Evolutionary conservation across 2,888 invertebrate genomes (phyloP).

Genomic region (Prenolepis imparis): DNA sequence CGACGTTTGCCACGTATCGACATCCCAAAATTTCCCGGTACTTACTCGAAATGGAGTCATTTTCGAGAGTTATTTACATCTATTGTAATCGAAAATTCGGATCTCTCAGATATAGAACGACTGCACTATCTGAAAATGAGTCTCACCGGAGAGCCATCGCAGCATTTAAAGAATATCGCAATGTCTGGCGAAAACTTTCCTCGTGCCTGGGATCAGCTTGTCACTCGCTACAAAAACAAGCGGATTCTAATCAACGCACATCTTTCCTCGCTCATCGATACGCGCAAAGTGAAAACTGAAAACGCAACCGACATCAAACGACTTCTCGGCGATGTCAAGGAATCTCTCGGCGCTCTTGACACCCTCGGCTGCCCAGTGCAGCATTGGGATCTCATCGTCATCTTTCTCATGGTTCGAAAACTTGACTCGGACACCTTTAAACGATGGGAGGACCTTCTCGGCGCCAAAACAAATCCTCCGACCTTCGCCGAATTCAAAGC

Average conservation of each 20-base stretch:
- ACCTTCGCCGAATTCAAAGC: too few relatives aligned
- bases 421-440: too few relatives aligned
- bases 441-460: too few relatives aligned
- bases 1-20: neutral
- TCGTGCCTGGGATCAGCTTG: neutral
- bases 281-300: neutral
- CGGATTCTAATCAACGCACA: neutral
- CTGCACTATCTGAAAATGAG: neutral
- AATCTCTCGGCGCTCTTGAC: too few relatives aligned
- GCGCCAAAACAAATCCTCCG: too few relatives aligned
- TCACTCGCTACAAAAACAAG: neutral
- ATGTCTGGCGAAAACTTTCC: neutral
- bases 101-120: neutral
- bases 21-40: neutral
- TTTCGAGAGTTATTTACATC: neutral
- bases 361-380: too few relatives aligned
- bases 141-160: neutral
- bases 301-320: too few relatives aligned
- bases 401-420: too few relatives aligned
- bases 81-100: neutral
- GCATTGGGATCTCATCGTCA: too few relatives aligned
- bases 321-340: too few relatives aligned
- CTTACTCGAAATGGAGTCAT: neutral
- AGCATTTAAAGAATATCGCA: neutral
- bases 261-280: neutral